Evolutionary conservation across 2,113 vertebrate genomes (phyloP).

Genomic region (Alouatta palliata): DNA sequence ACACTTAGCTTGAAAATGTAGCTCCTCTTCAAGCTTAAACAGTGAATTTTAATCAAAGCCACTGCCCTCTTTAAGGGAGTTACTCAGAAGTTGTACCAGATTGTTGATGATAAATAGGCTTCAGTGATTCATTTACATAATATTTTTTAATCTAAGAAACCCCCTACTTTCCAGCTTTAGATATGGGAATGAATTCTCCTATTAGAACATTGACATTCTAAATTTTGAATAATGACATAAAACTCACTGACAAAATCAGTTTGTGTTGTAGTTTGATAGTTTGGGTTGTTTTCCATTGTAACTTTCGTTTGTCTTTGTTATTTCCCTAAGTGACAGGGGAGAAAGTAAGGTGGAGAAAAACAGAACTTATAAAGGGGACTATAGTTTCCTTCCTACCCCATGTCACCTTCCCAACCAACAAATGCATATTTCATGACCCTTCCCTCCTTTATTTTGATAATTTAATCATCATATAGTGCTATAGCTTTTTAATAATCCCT

Average conservation of each 20-base stretch:
- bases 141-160: not conserved
- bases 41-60: not conserved
- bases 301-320: not conserved
- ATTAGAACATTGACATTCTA: not conserved
- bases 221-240: not conserved
- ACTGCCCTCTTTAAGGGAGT: not conserved
- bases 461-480: not conserved
- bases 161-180: not conserved
- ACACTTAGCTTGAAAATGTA: not conserved
- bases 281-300: not conserved
- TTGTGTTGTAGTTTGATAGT: not conserved
- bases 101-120: not conserved
- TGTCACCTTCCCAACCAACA: not conserved
- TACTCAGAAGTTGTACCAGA: not conserved
- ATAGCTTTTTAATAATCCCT: conserved; percentile 1
- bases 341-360: not conserved
- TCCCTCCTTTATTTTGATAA: not conserved
- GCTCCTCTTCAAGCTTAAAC: not conserved
- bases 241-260: not conserved
- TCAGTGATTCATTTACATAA: not conserved
- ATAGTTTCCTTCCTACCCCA: not conserved
- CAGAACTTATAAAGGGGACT: not conserved
- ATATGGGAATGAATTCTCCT: not conserved
- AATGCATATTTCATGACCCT: not conserved
- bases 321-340: not conserved